Evolutionary conservation across 2,113 vertebrate species (phyloP), one percentile per base, ranked within the genome.

Genomic region (Colius striatus): DNA sequence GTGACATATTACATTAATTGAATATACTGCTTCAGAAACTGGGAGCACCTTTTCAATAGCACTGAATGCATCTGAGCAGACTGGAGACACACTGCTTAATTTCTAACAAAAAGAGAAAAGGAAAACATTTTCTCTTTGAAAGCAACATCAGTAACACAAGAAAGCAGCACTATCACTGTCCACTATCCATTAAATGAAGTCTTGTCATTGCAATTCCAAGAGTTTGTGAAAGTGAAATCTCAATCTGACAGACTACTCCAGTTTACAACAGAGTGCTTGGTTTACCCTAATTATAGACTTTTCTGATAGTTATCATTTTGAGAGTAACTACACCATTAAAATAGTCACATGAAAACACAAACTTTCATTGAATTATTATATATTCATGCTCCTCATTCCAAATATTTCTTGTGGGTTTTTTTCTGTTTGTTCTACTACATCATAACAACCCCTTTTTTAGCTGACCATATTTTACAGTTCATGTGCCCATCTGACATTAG

Each of bases 1-100:
- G 94, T 96, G 96, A 97, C 95, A 96, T 90, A 76, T 92, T 94
- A 92, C 94, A 88, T 94, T 98, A 96, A 97, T 90, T 48, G 87
- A 96, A 96, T 97, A 96, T 93, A 96, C 72, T 85, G 83, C 84
- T 74, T 43, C 76, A 57, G 95, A 97, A 95, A 95, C 89, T 66
- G 76, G 84, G 94, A 97, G 90, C 78, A 75, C 92, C 67, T 97
- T 97, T 96, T 96, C 83, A 90, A 47, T 89, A 91, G 84, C 73
- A 72, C 58, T 76, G 88, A 96, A 88, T 36, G 11, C 72, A 89
- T 87, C 62, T 4, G 41, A 92, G 88, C 92, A 96, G 88, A 87
- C 85, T 21, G 54, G 77, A 85, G 74, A 79, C 87, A 96, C 18
- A 3, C 27, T 27, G 54, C 43, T 26, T 87, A 41, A 94, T 94